Evolutionary conservation across 1,140 invertebrate genomes (phyloP), one percentile per base, ranked within the genome.

Genomic region (Thalassaphorura encarpata): DNA sequence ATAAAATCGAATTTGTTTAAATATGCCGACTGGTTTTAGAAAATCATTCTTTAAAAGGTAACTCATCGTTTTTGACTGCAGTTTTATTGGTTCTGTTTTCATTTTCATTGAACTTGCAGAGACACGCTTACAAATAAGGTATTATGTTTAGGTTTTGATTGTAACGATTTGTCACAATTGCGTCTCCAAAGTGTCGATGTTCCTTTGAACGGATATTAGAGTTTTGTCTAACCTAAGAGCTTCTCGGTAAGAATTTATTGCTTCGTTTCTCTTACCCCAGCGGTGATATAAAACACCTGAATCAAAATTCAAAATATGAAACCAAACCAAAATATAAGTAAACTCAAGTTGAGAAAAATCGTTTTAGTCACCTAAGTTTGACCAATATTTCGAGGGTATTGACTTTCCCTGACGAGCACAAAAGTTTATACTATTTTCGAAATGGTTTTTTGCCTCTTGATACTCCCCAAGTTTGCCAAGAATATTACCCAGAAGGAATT

Each of bases 271-370:
- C 74, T 85, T 89, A 49, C 85, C 84, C 90, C 89, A 95, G 33
- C 89, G 80, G 73, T 97, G 92, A 73, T 95, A 96, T 1, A 96
- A 73, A 26, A 97, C 90, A 58, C 89, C 88, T 88, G 67, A 39
- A 78, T 78, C 66, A 62, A 60, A 46, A 41, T 27, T 6, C 51
- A 46, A 48, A 18, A 11, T 23, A 13, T 23, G n/a, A n/a, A 40
- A 39, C 8, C 29, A 47, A 19, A 31, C 23, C 2, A 28, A 26
- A 56, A 43, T 18, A 24, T 16, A 42, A 2, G 40, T 56, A 55
- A 15, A 11, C 3, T 47, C 13, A 18, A 11, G 18, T 50, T 28
- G 4, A 45, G 40, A 41, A n/a, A 21, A 28, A 28, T 27, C 19
- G 11, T 40, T 39, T 51, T 31, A 4, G 71, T 73, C 75, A 87